Conservation (phyloP, 2,888 invertebrate species). For the Chrysodeixis includens region DNA sequence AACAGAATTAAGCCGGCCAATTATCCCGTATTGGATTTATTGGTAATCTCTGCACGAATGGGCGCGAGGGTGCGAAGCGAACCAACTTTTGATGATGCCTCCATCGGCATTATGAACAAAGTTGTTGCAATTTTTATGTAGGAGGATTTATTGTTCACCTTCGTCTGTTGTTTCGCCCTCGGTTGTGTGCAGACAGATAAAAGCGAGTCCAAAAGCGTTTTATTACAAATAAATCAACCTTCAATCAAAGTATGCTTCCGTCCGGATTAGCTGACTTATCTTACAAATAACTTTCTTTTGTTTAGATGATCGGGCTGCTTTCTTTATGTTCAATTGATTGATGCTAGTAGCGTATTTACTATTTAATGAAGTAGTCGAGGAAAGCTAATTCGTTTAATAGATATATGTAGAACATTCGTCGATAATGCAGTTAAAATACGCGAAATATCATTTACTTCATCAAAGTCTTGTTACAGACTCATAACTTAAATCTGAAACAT, state of each 20-base stretch:
- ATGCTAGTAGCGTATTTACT: background rate
- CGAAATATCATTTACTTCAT: too few species aligned
- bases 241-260: constrained; percentile 71
- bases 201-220: constrained; percentile 77
- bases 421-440: too few species aligned
- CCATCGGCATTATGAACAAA: constrained; percentile 88
- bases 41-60: constrained; percentile 90
- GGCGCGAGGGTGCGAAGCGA: constrained; percentile 88
- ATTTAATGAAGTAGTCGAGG: too few species aligned
- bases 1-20: constrained; percentile 90
- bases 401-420: too few species aligned
- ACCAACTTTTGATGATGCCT: constrained; percentile 89
- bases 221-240: constrained; percentile 83
- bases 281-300: constrained; percentile 52
- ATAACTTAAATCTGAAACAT: too few species aligned
- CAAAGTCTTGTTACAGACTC: too few species aligned
- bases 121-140: constrained; percentile 89
- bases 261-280: constrained; percentile 68
- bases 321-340: background rate
- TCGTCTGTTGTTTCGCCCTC: constrained; percentile 81
- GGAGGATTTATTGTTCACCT: constrained; percentile 86
- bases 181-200: constrained; percentile 85
- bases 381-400: background rate
- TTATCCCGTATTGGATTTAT: constrained; percentile 90
- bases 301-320: constrained; percentile 54